Evolutionary conservation across 2,113 vertebrate species (phyloP).

Genomic region (Indicator maculatus): DNA sequence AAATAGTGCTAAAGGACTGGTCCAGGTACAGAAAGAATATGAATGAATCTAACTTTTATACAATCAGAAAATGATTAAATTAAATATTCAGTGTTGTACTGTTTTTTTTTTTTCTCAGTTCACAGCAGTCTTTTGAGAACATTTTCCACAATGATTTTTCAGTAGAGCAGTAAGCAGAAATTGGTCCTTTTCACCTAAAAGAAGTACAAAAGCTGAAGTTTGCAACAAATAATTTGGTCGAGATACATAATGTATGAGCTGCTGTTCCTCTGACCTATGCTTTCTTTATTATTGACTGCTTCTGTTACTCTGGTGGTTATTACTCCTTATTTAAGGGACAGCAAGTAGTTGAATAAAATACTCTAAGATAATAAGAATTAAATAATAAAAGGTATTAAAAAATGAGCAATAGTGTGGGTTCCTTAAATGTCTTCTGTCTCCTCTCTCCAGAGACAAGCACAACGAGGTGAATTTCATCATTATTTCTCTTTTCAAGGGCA

Average conservation of each 20-base stretch:
- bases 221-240: conserved; percentile 32
- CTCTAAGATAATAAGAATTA: background rate
- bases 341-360: conserved; percentile 3
- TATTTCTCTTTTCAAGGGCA: conserved; percentile 88
- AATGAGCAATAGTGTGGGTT: conserved; percentile 22
- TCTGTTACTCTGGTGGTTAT: background rate
- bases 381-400: conserved; percentile 23
- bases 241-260: background rate
- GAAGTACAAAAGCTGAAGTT: background rate
- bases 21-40: background rate
- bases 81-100: conserved; percentile 25
- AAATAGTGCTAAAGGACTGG: background rate
- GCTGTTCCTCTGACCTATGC: background rate
- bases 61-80: background rate
- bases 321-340: background rate
- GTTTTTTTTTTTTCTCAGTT: background rate
- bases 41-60: background rate
- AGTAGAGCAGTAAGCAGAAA: background rate
- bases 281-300: background rate
- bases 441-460: conserved; percentile 67
- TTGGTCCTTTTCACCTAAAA: background rate
- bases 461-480: conserved; percentile 78
- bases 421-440: conserved; percentile 60
- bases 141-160: background rate
- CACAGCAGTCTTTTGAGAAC: background rate